phyloP scores from a whole-genome alignment of 2,888 invertebrate genomes.

The Deroplatys truncata region DNA sequence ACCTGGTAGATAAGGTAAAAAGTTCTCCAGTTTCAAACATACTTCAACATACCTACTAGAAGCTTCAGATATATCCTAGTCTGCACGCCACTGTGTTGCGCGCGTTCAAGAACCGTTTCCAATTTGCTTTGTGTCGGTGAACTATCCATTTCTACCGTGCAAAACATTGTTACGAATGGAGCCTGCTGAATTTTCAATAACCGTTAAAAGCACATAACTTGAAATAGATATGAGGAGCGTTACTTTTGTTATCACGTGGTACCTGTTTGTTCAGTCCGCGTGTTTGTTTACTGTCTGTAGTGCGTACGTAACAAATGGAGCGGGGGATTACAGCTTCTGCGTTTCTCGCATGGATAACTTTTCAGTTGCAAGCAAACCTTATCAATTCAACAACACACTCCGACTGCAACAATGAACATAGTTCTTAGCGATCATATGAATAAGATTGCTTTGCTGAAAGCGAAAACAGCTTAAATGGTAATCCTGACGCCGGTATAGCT shows the following conservation, averaged over 20 bases:
- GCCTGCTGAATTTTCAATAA: background rate
- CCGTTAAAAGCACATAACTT: background rate
- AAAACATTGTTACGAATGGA: background rate
- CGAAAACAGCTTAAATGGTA: no score
- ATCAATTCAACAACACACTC: background rate
- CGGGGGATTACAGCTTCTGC: background rate
- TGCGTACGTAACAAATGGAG: background rate
- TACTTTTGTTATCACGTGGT: background rate
- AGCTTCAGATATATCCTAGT: no score
- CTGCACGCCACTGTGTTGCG: background rate
- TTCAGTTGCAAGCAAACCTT: background rate
- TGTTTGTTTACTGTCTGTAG: background rate
- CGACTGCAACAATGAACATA: background rate
- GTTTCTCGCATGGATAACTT: background rate
- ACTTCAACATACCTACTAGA: no score
- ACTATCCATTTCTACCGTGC: background rate
- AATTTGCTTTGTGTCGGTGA: background rate
- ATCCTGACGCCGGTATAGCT: no score
- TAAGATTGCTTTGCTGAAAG: no score
- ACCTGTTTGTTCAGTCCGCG: background rate
- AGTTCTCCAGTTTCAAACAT: no score
- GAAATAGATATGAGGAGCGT: background rate
- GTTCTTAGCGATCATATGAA: no score
- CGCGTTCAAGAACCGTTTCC: background rate
- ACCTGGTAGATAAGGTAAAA: no score